Conservation (phyloP, 2,797 vertebrate species). For the Anisognathus igniventris region DNA sequence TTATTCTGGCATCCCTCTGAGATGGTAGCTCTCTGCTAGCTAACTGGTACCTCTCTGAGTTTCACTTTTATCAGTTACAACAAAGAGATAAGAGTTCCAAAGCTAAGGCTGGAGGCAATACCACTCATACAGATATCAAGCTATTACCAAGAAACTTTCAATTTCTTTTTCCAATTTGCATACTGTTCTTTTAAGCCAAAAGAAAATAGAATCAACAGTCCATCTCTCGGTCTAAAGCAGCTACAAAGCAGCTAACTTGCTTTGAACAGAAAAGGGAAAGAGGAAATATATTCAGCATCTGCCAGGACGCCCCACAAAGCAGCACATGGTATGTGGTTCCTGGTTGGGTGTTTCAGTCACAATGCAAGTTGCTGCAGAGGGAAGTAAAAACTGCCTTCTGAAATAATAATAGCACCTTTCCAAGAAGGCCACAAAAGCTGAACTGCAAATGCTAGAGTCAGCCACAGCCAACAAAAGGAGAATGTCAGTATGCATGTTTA, state of each 20-base stretch:
- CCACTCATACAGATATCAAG: not conserved
- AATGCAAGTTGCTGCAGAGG: not conserved
- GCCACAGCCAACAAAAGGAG: not conserved
- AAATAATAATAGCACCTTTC: not conserved
- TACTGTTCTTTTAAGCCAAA: not conserved
- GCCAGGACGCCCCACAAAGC: not conserved
- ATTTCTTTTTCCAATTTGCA: not conserved
- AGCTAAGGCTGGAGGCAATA: not conserved
- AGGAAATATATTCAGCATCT: not conserved
- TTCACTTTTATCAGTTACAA: not conserved
- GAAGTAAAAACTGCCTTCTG: not conserved
- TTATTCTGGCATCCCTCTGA: not conserved
- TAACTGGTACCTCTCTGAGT: not conserved
- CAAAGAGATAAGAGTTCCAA: not conserved
- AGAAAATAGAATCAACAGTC: not conserved
- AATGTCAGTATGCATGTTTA: fast-evolving
- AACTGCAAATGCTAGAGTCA: not conserved
- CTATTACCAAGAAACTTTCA: not conserved
- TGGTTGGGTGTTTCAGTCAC: not conserved
- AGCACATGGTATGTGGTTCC: not conserved
- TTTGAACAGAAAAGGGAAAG: not conserved
- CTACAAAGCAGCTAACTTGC: not conserved
- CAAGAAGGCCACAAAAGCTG: not conserved
- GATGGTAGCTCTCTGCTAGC: not conserved
- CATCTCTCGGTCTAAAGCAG: not conserved